Conservation (phyloP, 1,140 invertebrate genomes). For the Melanaphis sacchari region DNA sequence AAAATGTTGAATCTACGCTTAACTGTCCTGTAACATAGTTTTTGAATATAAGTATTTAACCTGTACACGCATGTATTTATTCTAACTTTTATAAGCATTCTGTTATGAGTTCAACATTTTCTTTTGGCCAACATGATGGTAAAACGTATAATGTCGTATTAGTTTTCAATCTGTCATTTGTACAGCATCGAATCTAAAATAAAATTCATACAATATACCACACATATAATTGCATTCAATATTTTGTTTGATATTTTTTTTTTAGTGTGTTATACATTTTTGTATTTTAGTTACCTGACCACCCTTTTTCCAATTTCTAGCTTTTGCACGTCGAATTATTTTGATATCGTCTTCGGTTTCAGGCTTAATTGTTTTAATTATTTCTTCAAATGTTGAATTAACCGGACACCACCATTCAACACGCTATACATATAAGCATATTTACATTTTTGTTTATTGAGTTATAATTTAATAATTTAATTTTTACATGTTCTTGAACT, state of each 20-base stretch:
- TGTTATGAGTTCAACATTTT: background rate
- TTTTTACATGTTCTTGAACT: background rate
- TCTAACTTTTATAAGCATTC: too few relatives aligned
- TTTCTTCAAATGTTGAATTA: background rate
- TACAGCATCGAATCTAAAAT: slow-evolving; percentile 28
- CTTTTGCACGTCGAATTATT: background rate
- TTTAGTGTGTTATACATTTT: too few relatives aligned
- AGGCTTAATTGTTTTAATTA: background rate
- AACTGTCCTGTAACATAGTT: background rate
- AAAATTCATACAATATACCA: background rate
- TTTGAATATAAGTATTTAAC: background rate
- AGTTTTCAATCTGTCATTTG: background rate
- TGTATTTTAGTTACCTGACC: too few relatives aligned
- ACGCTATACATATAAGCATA: background rate
- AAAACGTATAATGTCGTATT: background rate
- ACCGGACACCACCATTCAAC: background rate
- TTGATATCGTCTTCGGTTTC: background rate
- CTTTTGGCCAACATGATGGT: slow-evolving; percentile 14
- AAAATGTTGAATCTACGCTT: background rate
- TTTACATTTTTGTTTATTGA: too few relatives aligned
- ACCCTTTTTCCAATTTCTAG: background rate
- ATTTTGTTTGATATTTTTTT: too few relatives aligned
- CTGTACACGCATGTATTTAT: too few relatives aligned
- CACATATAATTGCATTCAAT: too few relatives aligned
- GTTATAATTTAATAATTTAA: background rate